These are phyloP conservation scores for Cliona cf. orientalis DNA, from an alignment of 37 sponge, comb jelly and placozoan species.

Conservation along the genomic window DNA sequence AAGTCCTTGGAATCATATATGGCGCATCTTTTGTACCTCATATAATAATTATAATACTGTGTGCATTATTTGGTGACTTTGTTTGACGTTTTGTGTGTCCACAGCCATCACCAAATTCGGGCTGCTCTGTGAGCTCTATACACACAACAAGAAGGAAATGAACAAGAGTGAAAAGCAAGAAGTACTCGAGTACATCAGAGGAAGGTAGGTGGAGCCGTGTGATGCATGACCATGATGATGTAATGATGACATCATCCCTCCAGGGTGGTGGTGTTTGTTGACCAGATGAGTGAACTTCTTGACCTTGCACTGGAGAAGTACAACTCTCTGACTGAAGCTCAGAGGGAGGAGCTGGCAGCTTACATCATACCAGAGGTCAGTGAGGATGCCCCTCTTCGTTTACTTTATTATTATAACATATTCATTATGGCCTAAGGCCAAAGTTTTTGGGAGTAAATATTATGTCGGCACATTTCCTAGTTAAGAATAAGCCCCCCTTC, in stretches of 20 bases:
- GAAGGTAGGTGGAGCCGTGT: conserved; percentile 28
- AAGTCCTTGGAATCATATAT: background rate
- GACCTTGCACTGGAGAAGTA: conserved; percentile 43
- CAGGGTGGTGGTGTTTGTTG: conserved; percentile 60
- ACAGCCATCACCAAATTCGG: conserved; percentile 55
- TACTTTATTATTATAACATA: background rate
- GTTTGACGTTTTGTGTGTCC: background rate
- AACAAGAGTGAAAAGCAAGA: conserved; percentile 57
- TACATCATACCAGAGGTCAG: conserved; percentile 72
- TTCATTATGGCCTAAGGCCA: background rate
- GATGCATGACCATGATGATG: background rate
- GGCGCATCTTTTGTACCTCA: background rate
- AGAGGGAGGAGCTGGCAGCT: conserved; percentile 40
- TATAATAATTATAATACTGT: background rate
- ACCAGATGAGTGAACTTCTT: conserved; percentile 41
- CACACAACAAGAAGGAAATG: conserved; percentile 61
- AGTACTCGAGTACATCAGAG: conserved; percentile 55
- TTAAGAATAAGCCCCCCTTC: background rate
- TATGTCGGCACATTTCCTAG: background rate
- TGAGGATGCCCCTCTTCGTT: background rate
- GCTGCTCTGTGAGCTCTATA: conserved; percentile 67
- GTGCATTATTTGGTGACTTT: background rate
- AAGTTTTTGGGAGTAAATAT: background rate
- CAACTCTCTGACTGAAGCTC: conserved; percentile 39
- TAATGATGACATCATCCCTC: background rate